phyloP scores from a whole-genome alignment of 2,113 vertebrate species.

The Catharus minimus region DNA sequence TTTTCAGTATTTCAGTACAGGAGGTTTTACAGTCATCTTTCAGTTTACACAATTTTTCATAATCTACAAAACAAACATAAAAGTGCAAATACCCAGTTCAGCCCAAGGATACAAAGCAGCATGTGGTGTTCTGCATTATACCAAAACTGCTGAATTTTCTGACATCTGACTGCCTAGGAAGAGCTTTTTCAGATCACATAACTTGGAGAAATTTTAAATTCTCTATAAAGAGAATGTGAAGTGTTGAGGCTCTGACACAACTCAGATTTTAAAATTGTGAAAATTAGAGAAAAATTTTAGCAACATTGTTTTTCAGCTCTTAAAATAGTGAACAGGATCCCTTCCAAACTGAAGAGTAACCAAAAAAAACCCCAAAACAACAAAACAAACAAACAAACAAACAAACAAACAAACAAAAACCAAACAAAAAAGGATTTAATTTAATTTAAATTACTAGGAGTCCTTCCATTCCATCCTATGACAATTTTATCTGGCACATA shows the following conservation, averaged over 20 bases:
- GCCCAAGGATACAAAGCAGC: background rate
- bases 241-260: background rate
- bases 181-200: background rate
- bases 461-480: background rate
- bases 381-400: too few relatives aligned
- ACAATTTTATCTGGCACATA: background rate
- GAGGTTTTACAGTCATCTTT: background rate
- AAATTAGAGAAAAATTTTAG: background rate
- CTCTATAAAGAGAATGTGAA: background rate
- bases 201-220: background rate
- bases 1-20: background rate
- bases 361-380: background rate
- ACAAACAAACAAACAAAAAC: too few relatives aligned
- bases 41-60: background rate
- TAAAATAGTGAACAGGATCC: background rate
- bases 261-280: background rate
- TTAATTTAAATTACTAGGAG: background rate
- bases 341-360: background rate
- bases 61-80: background rate
- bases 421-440: too few relatives aligned
- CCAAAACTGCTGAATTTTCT: background rate
- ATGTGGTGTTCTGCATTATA: background rate
- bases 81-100: background rate
- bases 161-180: background rate
- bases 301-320: background rate